A percentile compares a stretch with the other conserved stretches of the same genome.
These are phyloP conservation scores for Ceramica pisi DNA, from an alignment of 2,888 invertebrate species.

Conservation along the genomic window DNA sequence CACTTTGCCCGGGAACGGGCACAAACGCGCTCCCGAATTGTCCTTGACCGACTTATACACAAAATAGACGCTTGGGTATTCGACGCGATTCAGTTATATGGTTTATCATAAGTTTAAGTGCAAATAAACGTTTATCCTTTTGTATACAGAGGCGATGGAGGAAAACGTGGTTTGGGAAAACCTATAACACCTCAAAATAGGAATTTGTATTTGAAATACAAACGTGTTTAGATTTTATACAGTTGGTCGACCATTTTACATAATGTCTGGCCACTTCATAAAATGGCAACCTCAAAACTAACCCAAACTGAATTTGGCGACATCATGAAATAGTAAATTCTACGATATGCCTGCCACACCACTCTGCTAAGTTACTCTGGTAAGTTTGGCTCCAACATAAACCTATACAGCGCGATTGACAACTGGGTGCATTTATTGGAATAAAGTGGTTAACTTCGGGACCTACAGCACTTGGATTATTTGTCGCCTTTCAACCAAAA, in stretches of 20 bases:
- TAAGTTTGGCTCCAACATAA: not conserved
- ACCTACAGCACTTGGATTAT: not conserved
- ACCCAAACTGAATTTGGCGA: too few relatives aligned
- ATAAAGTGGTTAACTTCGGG: not conserved
- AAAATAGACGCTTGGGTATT: constrained; percentile 18
- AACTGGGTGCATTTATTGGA: not conserved
- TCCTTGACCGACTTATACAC: constrained; percentile 47
- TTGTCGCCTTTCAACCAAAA: not conserved
- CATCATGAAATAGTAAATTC: too few relatives aligned
- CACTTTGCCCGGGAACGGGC: constrained; percentile 11
- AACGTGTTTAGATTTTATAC: not conserved
- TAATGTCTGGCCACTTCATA: too few relatives aligned
- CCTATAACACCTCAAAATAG: not conserved
- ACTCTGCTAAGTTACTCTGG: too few relatives aligned
- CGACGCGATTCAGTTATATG: not conserved
- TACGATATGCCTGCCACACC: too few relatives aligned
- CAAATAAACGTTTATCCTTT: constrained; percentile 14
- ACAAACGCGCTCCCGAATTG: constrained; percentile 2
- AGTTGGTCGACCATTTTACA: not conserved
- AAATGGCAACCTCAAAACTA: too few relatives aligned
- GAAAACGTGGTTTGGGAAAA: not conserved
- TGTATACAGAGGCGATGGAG: not conserved
- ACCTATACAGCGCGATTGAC: too few relatives aligned
- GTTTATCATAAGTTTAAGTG: constrained; percentile 12
- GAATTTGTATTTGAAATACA: not conserved